These are phyloP conservation scores for Muntiacus muntjak DNA, from an alignment of 2,113 vertebrate species.

Conservation along the genomic window DNA sequence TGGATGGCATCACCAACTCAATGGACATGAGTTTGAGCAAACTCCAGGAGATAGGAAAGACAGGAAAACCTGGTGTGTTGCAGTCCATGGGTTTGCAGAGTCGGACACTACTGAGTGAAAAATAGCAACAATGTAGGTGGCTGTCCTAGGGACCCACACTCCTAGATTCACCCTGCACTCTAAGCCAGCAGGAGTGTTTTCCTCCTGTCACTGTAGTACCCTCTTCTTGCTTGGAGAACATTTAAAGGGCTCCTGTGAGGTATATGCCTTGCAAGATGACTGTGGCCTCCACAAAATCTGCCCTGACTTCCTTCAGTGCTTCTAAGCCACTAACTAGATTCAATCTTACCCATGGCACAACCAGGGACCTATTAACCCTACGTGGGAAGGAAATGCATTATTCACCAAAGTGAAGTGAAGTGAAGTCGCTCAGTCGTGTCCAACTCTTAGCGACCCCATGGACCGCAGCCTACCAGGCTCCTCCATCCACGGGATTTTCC, in stretches of 20 bases:
- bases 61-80: background rate
- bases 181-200: background rate
- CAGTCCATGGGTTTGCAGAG: background rate
- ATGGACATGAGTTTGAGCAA: background rate
- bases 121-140: no score
- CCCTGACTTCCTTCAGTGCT: background rate
- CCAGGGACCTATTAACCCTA: background rate
- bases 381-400: background rate
- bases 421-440: no score
- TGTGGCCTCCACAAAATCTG: background rate
- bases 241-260: background rate
- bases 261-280: background rate
- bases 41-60: background rate
- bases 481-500: no score
- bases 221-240: background rate
- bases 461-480: no score
- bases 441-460: no score
- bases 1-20: background rate
- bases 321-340: background rate
- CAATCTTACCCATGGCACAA: background rate
- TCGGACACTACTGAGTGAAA: background rate
- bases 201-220: background rate
- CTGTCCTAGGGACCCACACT: background rate
- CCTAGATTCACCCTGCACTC: background rate
- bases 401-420: background rate